These are phyloP conservation scores for Cyclophora albipunctata DNA, from an alignment of 2,888 invertebrate species.

Conservation along the genomic window DNA sequence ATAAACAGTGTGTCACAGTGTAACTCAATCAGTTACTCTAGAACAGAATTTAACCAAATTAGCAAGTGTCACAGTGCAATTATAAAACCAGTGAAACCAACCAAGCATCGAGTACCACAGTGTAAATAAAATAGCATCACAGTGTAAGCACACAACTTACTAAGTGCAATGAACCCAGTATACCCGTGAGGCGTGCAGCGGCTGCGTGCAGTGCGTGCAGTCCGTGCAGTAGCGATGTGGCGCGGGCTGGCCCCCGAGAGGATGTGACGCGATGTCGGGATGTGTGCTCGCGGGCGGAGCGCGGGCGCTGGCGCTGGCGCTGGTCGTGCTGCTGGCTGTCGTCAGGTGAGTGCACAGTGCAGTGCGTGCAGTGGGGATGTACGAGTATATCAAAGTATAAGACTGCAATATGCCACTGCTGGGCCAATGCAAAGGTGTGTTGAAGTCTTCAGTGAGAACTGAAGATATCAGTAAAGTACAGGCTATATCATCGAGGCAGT, in stretches of 20 bases:
- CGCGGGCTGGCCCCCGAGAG: constrained; percentile 29
- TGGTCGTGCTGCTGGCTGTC: constrained; percentile 41
- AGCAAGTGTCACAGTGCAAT: no score
- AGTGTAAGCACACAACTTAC: neutral
- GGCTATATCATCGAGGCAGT: no score
- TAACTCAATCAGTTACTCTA: no score
- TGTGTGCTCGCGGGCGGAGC: constrained; percentile 32
- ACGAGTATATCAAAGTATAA: no score
- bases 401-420: neutral
- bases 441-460: no score
- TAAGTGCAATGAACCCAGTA: neutral
- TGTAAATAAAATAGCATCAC: neutral
- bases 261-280: constrained; percentile 66
- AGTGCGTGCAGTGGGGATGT: no score
- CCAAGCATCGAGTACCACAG: no score
- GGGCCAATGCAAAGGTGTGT: neutral
- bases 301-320: constrained; percentile 40
- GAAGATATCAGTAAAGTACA: no score
- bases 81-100: no score
- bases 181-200: constrained; percentile 6
- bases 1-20: no score
- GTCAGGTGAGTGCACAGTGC: constrained; percentile 33
- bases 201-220: constrained; percentile 15
- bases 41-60: no score
- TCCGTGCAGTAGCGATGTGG: neutral